A percentile compares a stretch with the other conserved stretches of the same genome.
phyloP scores from a whole-genome alignment of 2,113 vertebrate genomes.

The Neodontobutis hainanensis region DNA sequence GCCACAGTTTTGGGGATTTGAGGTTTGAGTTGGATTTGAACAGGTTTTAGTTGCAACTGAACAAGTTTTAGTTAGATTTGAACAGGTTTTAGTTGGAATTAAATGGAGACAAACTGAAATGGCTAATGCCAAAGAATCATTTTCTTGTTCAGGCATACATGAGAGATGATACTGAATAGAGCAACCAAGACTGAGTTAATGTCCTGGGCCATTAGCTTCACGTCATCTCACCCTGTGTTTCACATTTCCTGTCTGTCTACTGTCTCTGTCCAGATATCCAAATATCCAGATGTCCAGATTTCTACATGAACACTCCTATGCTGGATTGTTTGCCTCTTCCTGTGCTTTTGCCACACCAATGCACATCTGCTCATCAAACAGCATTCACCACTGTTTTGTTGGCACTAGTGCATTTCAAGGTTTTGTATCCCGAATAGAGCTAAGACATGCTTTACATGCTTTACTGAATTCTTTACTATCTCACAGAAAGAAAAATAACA shows the following conservation, averaged over 20 bases:
- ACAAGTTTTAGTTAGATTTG: no score
- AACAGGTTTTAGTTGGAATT: no score
- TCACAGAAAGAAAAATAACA: constrained; percentile 21
- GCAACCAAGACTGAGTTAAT: no score
- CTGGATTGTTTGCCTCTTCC: not conserved
- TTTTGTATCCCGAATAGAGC: constrained; percentile 6
- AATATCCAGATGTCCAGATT: not conserved
- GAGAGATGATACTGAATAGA: no score
- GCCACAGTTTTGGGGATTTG: no score
- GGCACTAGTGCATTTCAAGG: constrained; percentile 18
- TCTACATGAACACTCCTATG: not conserved
- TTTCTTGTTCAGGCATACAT: no score
- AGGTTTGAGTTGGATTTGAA: no score
- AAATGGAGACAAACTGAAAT: no score
- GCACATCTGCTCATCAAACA: constrained; percentile 28
- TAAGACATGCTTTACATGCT: constrained; percentile 36
- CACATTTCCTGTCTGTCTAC: not conserved
- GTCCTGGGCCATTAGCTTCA: not conserved
- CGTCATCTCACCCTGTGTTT: not conserved
- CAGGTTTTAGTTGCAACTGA: no score
- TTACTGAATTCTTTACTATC: constrained; percentile 38
- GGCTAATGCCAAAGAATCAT: no score
- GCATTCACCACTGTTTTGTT: constrained; percentile 7
- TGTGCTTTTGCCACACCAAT: constrained; percentile 38
- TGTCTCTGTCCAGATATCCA: not conserved